Evolutionary conservation across 2,888 invertebrate genomes (phyloP).

Genomic region (Lepidochrysops patricia): DNA sequence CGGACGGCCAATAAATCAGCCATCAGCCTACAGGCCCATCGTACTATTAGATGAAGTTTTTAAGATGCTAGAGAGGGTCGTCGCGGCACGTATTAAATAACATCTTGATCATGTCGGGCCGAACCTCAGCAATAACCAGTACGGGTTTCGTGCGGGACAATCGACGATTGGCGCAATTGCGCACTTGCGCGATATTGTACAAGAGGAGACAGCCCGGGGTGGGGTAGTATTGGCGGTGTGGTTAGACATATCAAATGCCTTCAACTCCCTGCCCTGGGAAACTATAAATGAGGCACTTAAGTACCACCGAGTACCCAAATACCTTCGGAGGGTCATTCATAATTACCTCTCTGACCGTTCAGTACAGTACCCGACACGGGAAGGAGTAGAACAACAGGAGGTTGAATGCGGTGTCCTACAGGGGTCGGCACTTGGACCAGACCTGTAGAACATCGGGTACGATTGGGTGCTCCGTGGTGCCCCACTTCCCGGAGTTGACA

Average conservation of each 20-base stretch:
- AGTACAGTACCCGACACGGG: too few species aligned
- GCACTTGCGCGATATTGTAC: not conserved
- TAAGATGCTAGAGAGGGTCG: conserved; percentile 13
- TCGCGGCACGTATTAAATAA: conserved; percentile 4
- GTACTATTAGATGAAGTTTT: conserved; percentile 18
- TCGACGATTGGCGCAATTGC: not conserved
- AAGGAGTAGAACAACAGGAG: too few species aligned
- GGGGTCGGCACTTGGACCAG: not conserved
- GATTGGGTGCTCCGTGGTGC: not conserved
- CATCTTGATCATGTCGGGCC: conserved; percentile 11
- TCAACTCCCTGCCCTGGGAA: too few species aligned
- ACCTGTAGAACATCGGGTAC: not conserved
- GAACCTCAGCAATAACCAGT: not conserved
- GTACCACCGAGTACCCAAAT: too few species aligned
- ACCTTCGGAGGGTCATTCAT: too few species aligned
- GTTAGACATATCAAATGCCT: too few species aligned
- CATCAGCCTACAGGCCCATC: conserved; percentile 18
- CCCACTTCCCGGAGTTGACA: not conserved
- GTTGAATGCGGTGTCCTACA: not conserved
- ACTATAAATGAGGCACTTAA: too few species aligned
- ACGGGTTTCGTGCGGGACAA: too few species aligned
- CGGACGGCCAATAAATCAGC: not conserved
- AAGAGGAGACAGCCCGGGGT: too few species aligned
- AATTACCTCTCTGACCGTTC: too few species aligned
- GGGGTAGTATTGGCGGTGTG: too few species aligned